Base-by-base conservation (phyloP, 2,888 invertebrate species). In the Saturnia japonica region DNA sequence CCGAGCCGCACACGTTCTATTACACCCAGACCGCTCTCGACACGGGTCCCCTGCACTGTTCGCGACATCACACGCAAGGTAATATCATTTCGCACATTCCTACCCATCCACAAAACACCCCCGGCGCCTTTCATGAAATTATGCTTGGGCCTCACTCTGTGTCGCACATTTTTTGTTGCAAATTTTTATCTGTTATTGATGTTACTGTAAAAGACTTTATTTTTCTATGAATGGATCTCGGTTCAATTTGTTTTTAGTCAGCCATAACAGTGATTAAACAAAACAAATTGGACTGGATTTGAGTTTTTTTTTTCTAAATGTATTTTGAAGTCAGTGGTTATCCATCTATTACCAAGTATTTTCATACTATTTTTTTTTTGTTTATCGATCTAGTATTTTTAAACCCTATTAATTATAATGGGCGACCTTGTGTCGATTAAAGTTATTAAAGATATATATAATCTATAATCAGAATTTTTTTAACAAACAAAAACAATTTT, bases 1-100 rank as follows among this genome's bases (percentile, higher is more conserved):
- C 97, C 81, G 98, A 98, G 91, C 95, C 97, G 70, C 98, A 98
- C 91, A 94, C 95, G 75, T 98, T 98, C 94, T 95, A 96, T 83
- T 98, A 97, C 94, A 97, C 97, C 74, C 97, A 97, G 78, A 80
- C 86, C 28, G 70, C 81, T 22, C 85, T 77, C 70, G 88, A 87
- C 80, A 80, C 85, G 28, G 88, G 86, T 16, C 90, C 90, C 60
- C 75, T 78, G 73, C 90, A 91, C 81, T 82, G 86, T 80, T 84
- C 91, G 1, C 74, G 84, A 28, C 91, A 90, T 78, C 88, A 86
- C 78, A 73, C 88, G 4, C 84, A 82, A 85, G 88, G 89, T 88
- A 84, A 74, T 69, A 47, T 64, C 14, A 51, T n/a, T 57, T 22
- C 54, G 9, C 54, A 8, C 54, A 8, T n/a, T 9, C n/a, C 11